These are phyloP conservation scores for Ciconia nigra DNA, from an alignment of 2,797 vertebrate species.

Conservation along the genomic window DNA sequence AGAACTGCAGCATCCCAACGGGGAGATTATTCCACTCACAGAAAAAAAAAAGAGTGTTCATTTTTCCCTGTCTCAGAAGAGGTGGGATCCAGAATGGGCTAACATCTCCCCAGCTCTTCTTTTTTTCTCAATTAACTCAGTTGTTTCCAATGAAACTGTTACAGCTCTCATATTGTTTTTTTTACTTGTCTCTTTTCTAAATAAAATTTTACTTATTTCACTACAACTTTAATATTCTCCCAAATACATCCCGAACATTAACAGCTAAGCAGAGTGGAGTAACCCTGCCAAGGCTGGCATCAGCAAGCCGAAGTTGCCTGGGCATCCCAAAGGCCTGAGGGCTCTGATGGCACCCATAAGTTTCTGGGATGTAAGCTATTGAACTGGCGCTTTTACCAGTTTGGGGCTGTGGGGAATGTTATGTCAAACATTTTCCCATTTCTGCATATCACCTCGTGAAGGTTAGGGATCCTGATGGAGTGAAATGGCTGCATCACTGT, in stretches of 20 bases:
- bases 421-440: background rate
- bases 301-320: background rate
- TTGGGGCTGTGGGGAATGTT: background rate
- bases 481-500: background rate
- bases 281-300: background rate
- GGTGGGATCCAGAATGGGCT: background rate
- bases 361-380: background rate
- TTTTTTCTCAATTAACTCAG: background rate
- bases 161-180: background rate
- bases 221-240: background rate
- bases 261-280: background rate
- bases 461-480: background rate
- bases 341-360: background rate
- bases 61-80: background rate
- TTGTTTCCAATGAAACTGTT: background rate
- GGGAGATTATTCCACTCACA: background rate
- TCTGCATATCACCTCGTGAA: background rate
- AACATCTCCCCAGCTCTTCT: background rate
- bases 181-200: background rate
- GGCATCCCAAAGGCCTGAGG: background rate
- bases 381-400: background rate
- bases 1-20: background rate
- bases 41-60: background rate
- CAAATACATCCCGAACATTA: background rate
- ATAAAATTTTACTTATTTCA: background rate